Base-by-base conservation (phyloP, 2,113 vertebrate genomes). In the Calyptomena viridis region DNA sequence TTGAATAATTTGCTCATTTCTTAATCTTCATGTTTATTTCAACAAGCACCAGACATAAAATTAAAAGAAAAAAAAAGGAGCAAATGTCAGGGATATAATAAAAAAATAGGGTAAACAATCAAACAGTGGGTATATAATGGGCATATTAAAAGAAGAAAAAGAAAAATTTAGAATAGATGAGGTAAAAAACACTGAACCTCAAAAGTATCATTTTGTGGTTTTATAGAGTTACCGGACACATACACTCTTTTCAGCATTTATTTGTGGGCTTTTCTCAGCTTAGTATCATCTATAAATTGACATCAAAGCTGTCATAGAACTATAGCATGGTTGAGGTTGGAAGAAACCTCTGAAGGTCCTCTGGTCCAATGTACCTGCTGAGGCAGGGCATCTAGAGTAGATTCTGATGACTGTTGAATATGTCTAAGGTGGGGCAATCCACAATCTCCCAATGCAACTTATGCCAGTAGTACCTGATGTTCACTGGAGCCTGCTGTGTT, bases 91-190 rank as follows among this genome's bases (percentile, higher is more conserved):
- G 15, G 9, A 7, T 77, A 42, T 33, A 14, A 18, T 77, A 69
- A 44, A 67, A 83, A 69, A 89, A 52, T 55, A 25, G 5, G 46
- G 20, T 23, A 42, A 77, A 21, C 3, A 50, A 42, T 50, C 9
- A 25, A 50, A 24, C 1, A 20, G 8, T 14, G 1, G 2, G 2
- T 1, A 20, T 68, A 28, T 40, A 84, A 72, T 2, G 0, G 7
- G 16, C 3, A 73, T 76, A 68, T 24, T 47, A 4, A 0, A 52
- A 35, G n/a, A 40, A 69, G 72, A 23, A 50, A 69, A n/a, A 17
- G 2, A 84, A 25, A 28, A 52, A 7, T 79, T 66, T 47, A 59
- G 3, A 55, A 50, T 59, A 69, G 3, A 31, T 31, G 6, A 72
- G 4, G 7, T 37, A 71, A 76, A 55, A 52, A 67, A 1, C 5